Evolutionary conservation across 2,113 vertebrate genomes (phyloP), one percentile per base, ranked within the genome.

Genomic region (Nothocercus julius): DNA sequence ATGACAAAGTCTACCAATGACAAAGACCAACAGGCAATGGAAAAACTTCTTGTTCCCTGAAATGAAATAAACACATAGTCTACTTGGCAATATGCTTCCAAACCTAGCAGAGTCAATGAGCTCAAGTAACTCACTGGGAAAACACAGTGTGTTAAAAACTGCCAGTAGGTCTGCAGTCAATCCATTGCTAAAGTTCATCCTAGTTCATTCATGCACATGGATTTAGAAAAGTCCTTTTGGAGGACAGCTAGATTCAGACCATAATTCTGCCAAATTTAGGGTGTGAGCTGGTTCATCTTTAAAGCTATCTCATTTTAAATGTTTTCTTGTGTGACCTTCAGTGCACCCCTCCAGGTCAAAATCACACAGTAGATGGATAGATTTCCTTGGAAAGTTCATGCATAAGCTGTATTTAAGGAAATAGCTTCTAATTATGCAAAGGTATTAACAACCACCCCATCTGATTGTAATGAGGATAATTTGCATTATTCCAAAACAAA

Each of bases 391-490:
- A 90, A 96, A 95, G 90, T 85, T 92, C 92, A 87, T 86, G 72
- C 87, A 77, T 94, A 91, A 94, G 87, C 87, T 94, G 59, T 90
- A 95, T 97, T 96, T 97, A 96, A 96, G 87, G 92, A 95, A 97
- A 97, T 70, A 91, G 90, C 92, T 97, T 95, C 80, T 94, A 97
- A 95, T 94, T 97, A 97, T 93, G 95, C 95, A 91, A 89, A 96
- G 80, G 86, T 95, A 96, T 97, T 97, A 97, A 93, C 94, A 96
- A 94, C 74, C 87, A 96, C 95, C 82, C 86, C 82, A 96, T 96
- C 90, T 97, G 92, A 96, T 92, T 97, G 95, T 94, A 97, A 96
- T 96, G 93, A 97, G 94, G 86, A 93, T 89, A 97, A 97, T 97
- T 97, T 96, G 92, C 95, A 93, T 92, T 96, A 94, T 96, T 94